Percentiles rank a stretch among this genome's conserved stretches.
Conservation (phyloP, 1,140 invertebrate species). For the Ooceraea biroi region DNA sequence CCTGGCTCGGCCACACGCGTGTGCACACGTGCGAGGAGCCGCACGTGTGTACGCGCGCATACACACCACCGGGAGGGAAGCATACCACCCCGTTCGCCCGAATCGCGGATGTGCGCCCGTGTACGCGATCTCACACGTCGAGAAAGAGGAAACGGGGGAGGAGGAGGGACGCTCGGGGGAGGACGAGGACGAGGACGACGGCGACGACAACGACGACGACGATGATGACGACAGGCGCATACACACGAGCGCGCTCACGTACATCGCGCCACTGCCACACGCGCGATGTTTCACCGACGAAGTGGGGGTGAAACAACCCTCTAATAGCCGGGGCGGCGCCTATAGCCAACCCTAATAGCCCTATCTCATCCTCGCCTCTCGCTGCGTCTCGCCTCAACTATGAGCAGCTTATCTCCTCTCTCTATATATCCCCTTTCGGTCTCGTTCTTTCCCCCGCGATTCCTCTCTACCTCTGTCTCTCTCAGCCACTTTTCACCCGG, state of each 20-base stretch:
- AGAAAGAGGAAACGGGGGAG: constrained; percentile 35
- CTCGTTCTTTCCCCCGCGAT: constrained; percentile 45
- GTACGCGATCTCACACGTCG: constrained; percentile 67
- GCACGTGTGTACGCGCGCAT: constrained; percentile 49
- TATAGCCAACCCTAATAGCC: constrained; percentile 85
- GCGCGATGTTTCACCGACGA: constrained; percentile 74
- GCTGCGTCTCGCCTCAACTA: constrained; percentile 71
- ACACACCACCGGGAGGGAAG: constrained; percentile 24
- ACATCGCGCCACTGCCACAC: constrained; percentile 68
- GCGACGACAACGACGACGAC: constrained; percentile 38
- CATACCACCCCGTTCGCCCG: constrained; percentile 53
- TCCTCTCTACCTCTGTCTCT: constrained; percentile 38
- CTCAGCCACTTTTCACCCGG: background rate
- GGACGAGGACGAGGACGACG: constrained; percentile 25
- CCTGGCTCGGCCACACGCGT: constrained; percentile 67
- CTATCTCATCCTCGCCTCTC: constrained; percentile 82
- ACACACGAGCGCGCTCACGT: constrained; percentile 60
- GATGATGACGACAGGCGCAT: constrained; percentile 63
- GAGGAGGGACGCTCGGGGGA: constrained; percentile 28
- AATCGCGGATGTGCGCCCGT: constrained; percentile 42
- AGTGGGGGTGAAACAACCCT: constrained; percentile 83
- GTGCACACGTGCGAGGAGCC: constrained; percentile 45
- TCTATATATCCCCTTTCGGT: constrained; percentile 71
- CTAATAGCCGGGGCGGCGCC: constrained; percentile 86
- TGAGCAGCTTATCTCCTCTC: constrained; percentile 67